Base-by-base conservation (phyloP, 2,797 vertebrate genomes). In the Sebastes reedi region DNA sequence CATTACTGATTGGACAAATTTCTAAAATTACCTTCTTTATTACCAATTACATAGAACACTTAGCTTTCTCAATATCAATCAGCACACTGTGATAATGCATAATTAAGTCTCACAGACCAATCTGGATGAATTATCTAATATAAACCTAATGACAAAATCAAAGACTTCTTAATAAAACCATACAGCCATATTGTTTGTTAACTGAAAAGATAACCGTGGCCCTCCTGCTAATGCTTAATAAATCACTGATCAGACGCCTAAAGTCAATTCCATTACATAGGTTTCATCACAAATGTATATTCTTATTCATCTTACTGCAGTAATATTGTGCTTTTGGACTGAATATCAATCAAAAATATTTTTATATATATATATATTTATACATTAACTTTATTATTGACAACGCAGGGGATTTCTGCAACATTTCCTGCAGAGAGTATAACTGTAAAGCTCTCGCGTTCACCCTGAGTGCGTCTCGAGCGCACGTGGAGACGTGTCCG, bases 41-140 rank as follows among this genome's bases (percentile, higher is more conserved):
- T 95, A 93, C 91, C 92, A 95, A 94, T 95, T 94, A 95, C 93
- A 95, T 94, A 94, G 92, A 94, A 95, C 92, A 95, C 94, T 94
- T 94, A 92, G 90, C 91, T 95, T 94, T 94, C 94, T 95, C 94
- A 94, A 93, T 94, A 95, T 93, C 92, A 93, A 93, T 94, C 92
- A 95, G 92, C 85, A 77, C 89, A 81, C 85, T 92, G 90, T 91
- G 92, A 94, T 94, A 93, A 94, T 91, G 93, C 91, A 94, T 94
- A 94, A 95, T 94, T 93, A 94, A 91, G 91, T 91, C 90, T 89
- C 89, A 78, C 89, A 87, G 93, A 87, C 91, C 93, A 94, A 91
- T 93, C 92, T 92, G 92, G 88, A 87, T 93, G 91, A 93, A 94
- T 94, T 93, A 94, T 92, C 91, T 93, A 91, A 92, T 91, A 92